Percentiles rank a stretch among this genome's conserved stretches.
phyloP scores from a whole-genome alignment of 1,140 invertebrate species.

The Drosophila mauritiana region DNA sequence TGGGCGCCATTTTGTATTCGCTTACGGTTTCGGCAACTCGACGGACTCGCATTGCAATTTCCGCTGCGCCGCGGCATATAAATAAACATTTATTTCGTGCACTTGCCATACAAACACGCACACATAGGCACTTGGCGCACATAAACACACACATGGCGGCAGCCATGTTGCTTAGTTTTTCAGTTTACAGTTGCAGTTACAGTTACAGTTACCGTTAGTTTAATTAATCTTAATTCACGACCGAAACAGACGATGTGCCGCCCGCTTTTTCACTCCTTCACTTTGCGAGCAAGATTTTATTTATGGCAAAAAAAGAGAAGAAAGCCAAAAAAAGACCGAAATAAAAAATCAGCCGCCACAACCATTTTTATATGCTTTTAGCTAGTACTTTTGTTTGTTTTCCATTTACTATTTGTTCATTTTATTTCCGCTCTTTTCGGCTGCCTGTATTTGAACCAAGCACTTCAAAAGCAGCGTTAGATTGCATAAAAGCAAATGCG shows the following conservation, averaged over 20 bases:
- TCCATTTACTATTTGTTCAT: constrained; percentile 45
- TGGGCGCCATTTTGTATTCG: constrained; percentile 75
- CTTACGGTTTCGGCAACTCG: constrained; percentile 54
- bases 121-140: not conserved
- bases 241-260: constrained; percentile 66
- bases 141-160: constrained; percentile 54
- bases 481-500: constrained; percentile 59
- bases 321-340: constrained; percentile 5
- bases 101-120: constrained; percentile 49
- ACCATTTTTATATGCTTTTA: constrained; percentile 68
- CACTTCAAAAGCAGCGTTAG: constrained; percentile 64
- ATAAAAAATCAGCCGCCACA: constrained; percentile 10
- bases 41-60: constrained; percentile 70
- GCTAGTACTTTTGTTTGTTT: constrained; percentile 28
- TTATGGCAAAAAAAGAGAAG: constrained; percentile 55
- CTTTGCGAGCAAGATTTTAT: constrained; percentile 79
- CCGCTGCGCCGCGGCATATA: constrained; percentile 71
- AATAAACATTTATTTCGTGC: constrained; percentile 80
- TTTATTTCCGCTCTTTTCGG: constrained; percentile 17
- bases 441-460: constrained; percentile 22
- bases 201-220: constrained; percentile 73
- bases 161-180: constrained; percentile 65
- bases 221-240: constrained; percentile 82
- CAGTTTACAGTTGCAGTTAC: constrained; percentile 70
- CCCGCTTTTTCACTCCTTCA: constrained; percentile 37